Evolutionary conservation across 92 coral and sea anemone species (phyloP).

Genomic region (Epizoanthus ramosus): DNA sequence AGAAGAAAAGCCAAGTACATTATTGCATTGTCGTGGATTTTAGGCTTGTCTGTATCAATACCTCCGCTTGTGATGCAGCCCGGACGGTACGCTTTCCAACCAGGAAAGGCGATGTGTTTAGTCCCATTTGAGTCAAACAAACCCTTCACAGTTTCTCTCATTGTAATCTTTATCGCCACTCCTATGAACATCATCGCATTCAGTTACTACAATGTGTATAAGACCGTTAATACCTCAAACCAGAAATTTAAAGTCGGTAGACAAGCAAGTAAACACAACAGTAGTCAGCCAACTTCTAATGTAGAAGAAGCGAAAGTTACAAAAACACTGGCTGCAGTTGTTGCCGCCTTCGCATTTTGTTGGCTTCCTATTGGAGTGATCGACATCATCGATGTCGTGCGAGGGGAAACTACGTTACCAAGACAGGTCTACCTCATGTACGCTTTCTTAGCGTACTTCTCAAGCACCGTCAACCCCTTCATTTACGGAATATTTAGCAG

Average conservation of each 20-base stretch:
- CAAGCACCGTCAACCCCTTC: conserved; percentile 68
- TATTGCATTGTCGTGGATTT: conserved; percentile 11
- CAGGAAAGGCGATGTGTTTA: conserved; percentile 53
- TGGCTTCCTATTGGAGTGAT: conserved; percentile 73
- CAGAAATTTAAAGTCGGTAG: conserved; percentile 26
- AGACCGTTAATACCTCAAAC: conserved; percentile 43
- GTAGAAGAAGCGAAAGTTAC: conserved; percentile 77
- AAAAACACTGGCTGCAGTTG: conserved; percentile 67
- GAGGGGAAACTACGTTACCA: conserved; percentile 52
- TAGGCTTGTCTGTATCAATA: conserved; percentile 5
- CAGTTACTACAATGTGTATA: conserved; percentile 51
- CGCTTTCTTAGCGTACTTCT: conserved; percentile 58
- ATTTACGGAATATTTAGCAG: conserved; percentile 74
- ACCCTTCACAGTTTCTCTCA: conserved; percentile 24
- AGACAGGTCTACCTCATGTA: conserved; percentile 64
- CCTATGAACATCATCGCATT: conserved; percentile 39
- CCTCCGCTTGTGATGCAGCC: conserved; percentile 40
- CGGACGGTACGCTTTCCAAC: conserved; percentile 40
- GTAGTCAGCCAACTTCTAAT: conserved; percentile 46
- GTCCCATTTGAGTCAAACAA: conserved; percentile 36
- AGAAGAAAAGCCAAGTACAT: background rate
- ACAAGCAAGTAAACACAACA: conserved; percentile 11
- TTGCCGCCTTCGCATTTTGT: conserved; percentile 66
- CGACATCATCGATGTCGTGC: conserved; percentile 59
- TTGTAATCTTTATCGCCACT: conserved; percentile 16